Evolutionary conservation across 1,140 invertebrate genomes (phyloP), one percentile per base, ranked within the genome.

Genomic region (Aphis gossypii): DNA sequence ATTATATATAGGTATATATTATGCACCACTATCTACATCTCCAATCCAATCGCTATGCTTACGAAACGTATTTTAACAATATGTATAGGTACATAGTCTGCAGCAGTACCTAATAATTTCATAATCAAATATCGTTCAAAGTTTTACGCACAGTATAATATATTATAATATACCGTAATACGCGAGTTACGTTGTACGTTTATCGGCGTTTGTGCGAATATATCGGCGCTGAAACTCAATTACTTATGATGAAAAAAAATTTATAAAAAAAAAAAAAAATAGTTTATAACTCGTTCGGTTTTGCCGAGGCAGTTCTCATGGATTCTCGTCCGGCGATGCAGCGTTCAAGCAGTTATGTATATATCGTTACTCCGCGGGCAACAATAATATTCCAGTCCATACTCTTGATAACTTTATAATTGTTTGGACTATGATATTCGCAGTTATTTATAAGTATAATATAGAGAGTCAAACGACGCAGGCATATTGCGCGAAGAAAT

Each of bases 371-470:
- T 83, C 14, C n/a, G 18, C 5, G 9, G 60, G 14, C 60, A 76
- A 38, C n/a, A 83, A 83, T 38, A 83, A 83, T 38, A 82, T 82
- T 38, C 35, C 18, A 35, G 76, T 38, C 35, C 35, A 7, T 20
- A 83, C 20, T 83, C 76, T 83, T 83, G 76, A 83, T 83, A 21
- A 83, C 35, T 83, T 76, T 76, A 76, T 83, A 83, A 83, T 83
- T 83, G 76, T 83, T 38, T 35, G 4, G 60, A 76, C 60, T 14
- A n/a, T 83, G 38, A 83, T 83, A 6, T 35, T 38, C 7, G 35
- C 35, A 38, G n/a, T 38, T 83, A 83, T 83, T 83, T 38, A 23
- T 83, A 38, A 38, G 20, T 35, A 35, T 7, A 76, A 35, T 7
- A 76, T n/a, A 2, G 76, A 35, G 3, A 23, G 35, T 21, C 35